Base-by-base conservation (phyloP, 2,113 vertebrate species). In the Gymnarchus niloticus region DNA sequence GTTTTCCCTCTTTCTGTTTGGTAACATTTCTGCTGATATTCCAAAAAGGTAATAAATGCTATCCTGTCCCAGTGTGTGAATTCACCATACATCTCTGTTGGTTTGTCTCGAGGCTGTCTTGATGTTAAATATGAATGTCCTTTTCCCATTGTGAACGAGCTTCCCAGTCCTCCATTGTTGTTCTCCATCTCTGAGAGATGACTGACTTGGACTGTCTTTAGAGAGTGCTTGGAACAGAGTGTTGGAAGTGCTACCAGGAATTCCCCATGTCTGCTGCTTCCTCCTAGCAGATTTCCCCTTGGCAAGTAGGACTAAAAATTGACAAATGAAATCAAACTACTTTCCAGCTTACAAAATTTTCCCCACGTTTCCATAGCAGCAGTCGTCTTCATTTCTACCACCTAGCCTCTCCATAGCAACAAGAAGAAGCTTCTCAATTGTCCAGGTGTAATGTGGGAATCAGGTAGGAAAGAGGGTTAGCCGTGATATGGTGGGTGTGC, bases 281-380 rank as follows among this genome's bases (percentile, higher is more conserved):
- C 21, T 81, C 25, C 48, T 10, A 81, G 49, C 48, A 23, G 48
- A 81, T 81, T 21, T 48, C 49, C 19, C 44, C 77, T 28, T 51
- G 25, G 19, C 44, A 48, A 73, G 65, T 73, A 69, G 14, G 33
- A 19, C 41, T 69, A 7, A 69, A 69, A 14, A 73, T 17, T 73
- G 65, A 73, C 44, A 28, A 51, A 51, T n/a, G n/a, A 51, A 81
- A 14, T 52, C 82, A 76, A 77, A 84, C 81, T 57, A 82, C 56
- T 81, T 7, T 69, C 44, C 87, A 89, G 86, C 87, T 86, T 90
- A 85, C 90, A 85, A 87, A 88, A 89, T 87, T 89, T 65, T 28
- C 83, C 57, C 81, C 56, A 88, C 77, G 90, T 91, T 89, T 88
- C 90, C 87, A 86, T 86, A 87, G 89, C 56, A 88, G 91, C 87